Percentiles rank a stretch among this genome's conserved stretches.
phyloP scores from a whole-genome alignment of 2,113 vertebrate species.

The Petaurus breviceps region DNA sequence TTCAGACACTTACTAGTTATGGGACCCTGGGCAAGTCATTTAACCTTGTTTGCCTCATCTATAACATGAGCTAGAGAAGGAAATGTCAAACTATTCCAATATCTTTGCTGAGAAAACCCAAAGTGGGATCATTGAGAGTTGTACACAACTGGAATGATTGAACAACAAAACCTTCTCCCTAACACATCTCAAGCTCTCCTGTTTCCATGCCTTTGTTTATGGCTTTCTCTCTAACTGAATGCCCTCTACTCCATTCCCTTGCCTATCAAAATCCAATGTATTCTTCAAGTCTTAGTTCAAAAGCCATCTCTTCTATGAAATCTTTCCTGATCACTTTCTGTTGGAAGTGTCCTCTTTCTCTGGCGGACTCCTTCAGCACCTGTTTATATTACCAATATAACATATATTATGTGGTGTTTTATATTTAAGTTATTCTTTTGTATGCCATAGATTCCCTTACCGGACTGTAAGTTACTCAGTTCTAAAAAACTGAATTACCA shows the following conservation, averaged over 20 bases:
- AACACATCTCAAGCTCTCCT: neutral
- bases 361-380: neutral
- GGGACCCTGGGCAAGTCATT: neutral
- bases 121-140: neutral
- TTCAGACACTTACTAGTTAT: neutral
- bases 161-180: neutral
- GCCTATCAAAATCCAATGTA: neutral
- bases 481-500: neutral
- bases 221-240: neutral
- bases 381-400: neutral
- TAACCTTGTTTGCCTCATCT: neutral
- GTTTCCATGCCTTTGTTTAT: neutral
- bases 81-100: neutral
- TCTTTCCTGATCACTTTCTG: neutral
- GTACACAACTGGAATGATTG: neutral
- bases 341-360: neutral
- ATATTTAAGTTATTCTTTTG: neutral
- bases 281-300: neutral
- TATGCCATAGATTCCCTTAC: neutral
- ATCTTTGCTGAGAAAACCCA: neutral
- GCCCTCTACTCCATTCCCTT: neutral
- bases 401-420: neutral
- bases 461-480: neutral
- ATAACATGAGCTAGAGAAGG: neutral
- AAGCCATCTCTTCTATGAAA: neutral